Evolutionary conservation across 1,140 invertebrate species (phyloP).

Genomic region (Lordiphosa mommai): DNA sequence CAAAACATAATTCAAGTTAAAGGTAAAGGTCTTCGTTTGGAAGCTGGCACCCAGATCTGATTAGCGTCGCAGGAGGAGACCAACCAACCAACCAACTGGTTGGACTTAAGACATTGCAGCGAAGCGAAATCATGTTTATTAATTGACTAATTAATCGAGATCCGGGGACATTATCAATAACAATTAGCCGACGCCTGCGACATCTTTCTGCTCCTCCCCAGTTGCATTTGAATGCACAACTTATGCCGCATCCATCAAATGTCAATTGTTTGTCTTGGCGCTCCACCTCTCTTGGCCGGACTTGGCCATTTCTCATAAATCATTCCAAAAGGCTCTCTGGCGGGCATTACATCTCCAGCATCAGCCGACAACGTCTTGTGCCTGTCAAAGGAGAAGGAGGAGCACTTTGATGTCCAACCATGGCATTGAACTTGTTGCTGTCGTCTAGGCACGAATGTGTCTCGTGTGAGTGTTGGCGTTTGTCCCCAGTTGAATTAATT

Average conservation of each 20-base stretch:
- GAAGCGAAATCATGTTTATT: slow-evolving; percentile 28
- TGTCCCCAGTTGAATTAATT: slow-evolving; percentile 3
- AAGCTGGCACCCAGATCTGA: slow-evolving; percentile 56
- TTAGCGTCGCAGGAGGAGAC: slow-evolving; percentile 46
- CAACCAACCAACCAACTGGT: not conserved
- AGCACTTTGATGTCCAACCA: slow-evolving; percentile 63
- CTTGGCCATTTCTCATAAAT: slow-evolving; percentile 69
- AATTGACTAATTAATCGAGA: slow-evolving; percentile 69
- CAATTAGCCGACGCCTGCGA: slow-evolving; percentile 65
- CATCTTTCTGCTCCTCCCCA: slow-evolving; percentile 10
- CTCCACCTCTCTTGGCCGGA: slow-evolving; percentile 59
- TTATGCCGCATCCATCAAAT: slow-evolving; percentile 77
- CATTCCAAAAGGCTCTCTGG: slow-evolving; percentile 53
- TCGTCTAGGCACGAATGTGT: slow-evolving; percentile 1
- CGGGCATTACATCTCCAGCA: slow-evolving; percentile 39
- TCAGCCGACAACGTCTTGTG: slow-evolving; percentile 28
- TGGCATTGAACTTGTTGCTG: slow-evolving; percentile 62
- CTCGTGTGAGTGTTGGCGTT: slow-evolving; percentile 31
- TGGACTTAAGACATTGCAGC: slow-evolving; percentile 4
- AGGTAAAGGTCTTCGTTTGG: slow-evolving; percentile 59
- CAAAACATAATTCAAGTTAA: slow-evolving; percentile 71
- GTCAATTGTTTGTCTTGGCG: slow-evolving; percentile 76
- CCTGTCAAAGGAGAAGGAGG: not conserved
- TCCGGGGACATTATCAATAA: slow-evolving; percentile 67
- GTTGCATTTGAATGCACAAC: slow-evolving; percentile 68